These are phyloP conservation scores for Globodera rostochiensis DNA, from an alignment of 1,140 invertebrate genomes.

Conservation along the genomic window DNA sequence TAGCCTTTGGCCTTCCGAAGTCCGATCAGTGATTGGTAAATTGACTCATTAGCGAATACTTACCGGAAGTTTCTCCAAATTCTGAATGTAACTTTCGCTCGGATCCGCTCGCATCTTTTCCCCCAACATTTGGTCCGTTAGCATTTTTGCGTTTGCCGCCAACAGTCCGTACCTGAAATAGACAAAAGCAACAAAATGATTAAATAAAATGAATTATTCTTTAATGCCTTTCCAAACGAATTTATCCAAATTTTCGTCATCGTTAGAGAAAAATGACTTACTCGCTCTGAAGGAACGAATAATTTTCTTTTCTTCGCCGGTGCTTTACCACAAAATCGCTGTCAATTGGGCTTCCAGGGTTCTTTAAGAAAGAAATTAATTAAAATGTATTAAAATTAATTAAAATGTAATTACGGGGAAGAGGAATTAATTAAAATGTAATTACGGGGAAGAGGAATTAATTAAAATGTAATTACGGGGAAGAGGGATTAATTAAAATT, in stretches of 20 bases:
- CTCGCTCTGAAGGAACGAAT: constrained; percentile 46
- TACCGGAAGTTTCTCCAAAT: constrained; percentile 10
- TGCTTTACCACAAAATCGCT: constrained; percentile 48
- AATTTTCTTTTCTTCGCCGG: constrained; percentile 32
- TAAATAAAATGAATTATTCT: no score
- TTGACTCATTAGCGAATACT: neutral
- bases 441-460: constrained; percentile 35
- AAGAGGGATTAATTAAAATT: constrained; percentile 25
- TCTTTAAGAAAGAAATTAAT: neutral
- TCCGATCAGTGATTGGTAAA: neutral
- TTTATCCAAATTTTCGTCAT: no score
- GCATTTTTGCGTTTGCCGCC: constrained; percentile 26
- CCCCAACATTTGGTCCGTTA: neutral
- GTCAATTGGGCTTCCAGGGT: constrained; percentile 44
- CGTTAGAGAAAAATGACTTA: constrained; percentile 7
- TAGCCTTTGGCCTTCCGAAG: constrained; percentile 20
- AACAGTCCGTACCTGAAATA: constrained; percentile 17
- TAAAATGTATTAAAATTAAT: neutral
- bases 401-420: constrained; percentile 15
- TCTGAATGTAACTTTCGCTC: neutral
- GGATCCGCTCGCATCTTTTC: neutral
- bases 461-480: constrained; percentile 14
- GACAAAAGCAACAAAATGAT: no score
- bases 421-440: constrained; percentile 8
- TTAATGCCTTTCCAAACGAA: no score